Evolutionary conservation across 1,140 invertebrate genomes (phyloP).

Genomic region (Panulirus ornatus): DNA sequence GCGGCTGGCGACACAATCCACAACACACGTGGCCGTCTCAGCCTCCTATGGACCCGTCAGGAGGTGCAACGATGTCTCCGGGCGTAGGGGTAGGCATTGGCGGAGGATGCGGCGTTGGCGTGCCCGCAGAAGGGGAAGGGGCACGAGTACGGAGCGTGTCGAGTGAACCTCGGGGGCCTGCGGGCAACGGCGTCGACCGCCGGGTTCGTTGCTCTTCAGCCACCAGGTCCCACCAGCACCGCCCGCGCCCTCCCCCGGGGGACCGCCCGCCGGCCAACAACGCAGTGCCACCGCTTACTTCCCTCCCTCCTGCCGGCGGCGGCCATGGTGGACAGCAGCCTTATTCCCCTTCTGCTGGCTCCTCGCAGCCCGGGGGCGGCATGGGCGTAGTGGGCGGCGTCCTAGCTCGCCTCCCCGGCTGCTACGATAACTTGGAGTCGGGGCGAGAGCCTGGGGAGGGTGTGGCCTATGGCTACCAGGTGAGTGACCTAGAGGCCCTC

Average conservation of each 20-base stretch:
- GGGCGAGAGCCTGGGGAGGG: constrained; percentile 47
- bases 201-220: constrained; percentile 73
- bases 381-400: constrained; percentile 67
- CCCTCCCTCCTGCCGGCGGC: constrained; percentile 79
- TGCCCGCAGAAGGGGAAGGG: constrained; percentile 71
- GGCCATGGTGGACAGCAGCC: constrained; percentile 78
- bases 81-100: constrained; percentile 55
- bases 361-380: constrained; percentile 76
- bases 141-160: constrained; percentile 76
- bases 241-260: constrained; percentile 72
- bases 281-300: constrained; percentile 80
- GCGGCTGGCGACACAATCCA: constrained; percentile 80
- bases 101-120: background rate
- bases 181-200: constrained; percentile 75
- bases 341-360: constrained; percentile 75
- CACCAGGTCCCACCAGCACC: constrained; percentile 73
- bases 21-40: constrained; percentile 63
- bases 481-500: constrained; percentile 73
- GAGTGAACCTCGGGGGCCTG: constrained; percentile 76
- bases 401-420: constrained; percentile 55
- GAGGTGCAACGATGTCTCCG: background rate
- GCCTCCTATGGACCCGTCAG: constrained; percentile 73
- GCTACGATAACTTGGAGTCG: constrained; percentile 54
- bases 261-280: constrained; percentile 77
- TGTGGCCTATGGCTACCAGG: constrained; percentile 73